Evolutionary conservation across 2,797 vertebrate genomes (phyloP), one percentile per base, ranked within the genome.

Genomic region (Pyrocephalus nanus): DNA sequence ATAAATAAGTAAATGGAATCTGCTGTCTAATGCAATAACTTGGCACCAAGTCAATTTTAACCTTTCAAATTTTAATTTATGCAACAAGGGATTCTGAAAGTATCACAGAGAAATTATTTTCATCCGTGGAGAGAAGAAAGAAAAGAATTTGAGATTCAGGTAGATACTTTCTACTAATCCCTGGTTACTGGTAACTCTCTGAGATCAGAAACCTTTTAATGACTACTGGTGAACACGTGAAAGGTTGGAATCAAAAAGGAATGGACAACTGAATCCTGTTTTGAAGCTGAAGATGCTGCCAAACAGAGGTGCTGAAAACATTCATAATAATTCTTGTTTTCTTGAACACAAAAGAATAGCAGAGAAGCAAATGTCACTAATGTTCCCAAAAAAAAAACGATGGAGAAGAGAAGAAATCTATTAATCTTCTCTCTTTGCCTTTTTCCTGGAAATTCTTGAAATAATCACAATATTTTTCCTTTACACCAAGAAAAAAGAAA

Each of bases 1-100:
- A 96, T 93, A 96, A 95, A 94, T 95, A 97, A 96, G 94, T 97
- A 97, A 96, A 97, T 93, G 88, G 75, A 96, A 86, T 94, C 93
- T 96, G 93, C 86, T 96, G 92, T 88, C 92, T 96, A 96, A 96
- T 93, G 90, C 92, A 96, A 81, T 77, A 92, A 95, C 64, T 95
- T 95, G 91, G 90, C 93, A 96, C 29, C 62, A 65, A 95, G 86
- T 90, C 91, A 95, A 95, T 95, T 92, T 91, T 88, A 96, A 97
- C 91, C 82, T 96, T 96, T 96, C 79, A 93, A 96, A 88, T 91
- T 95, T 93, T 26, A 92, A 95, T 95, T 94, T 95, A 87, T 94
- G 88, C 90, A 92, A 45, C 61, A 34, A 84, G 14, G 11, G 83
- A 86, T 71, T 92, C 73, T 92, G 91, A 64, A 90, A 88, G 45